A percentile compares a stretch with the other conserved stretches of the same genome.
phyloP scores from a whole-genome alignment of 2,113 vertebrate genomes.

The Pedionomus torquatus region DNA sequence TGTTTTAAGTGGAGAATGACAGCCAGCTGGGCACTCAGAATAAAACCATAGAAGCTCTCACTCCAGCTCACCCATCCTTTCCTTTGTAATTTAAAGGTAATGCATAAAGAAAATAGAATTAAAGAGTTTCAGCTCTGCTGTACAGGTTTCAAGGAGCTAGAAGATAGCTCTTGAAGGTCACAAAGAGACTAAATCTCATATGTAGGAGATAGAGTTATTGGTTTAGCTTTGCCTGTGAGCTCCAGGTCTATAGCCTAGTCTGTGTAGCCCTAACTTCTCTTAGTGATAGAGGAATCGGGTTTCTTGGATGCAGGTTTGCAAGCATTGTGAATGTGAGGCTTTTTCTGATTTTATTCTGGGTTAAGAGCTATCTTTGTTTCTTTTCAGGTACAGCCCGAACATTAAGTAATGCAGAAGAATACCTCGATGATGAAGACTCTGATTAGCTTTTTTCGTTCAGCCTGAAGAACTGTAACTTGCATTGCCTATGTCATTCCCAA shows the following conservation, averaged over 20 bases:
- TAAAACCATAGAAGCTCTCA: not conserved
- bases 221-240: not conserved
- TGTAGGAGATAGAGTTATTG: not conserved
- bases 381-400: conserved; percentile 81
- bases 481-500: conserved; percentile 65
- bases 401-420: conserved; percentile 93
- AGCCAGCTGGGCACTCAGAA: not conserved
- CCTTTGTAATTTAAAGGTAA: not conserved
- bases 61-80: not conserved
- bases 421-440: conserved; percentile 96
- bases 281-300: not conserved
- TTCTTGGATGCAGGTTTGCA: not conserved
- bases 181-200: accelerated
- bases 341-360: not conserved
- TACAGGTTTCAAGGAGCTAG: not conserved
- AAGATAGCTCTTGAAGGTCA: not conserved
- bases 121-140: not conserved
- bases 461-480: conserved; percentile 40
- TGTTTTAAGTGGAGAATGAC: not conserved
- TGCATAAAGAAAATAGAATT: not conserved
- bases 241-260: not conserved
- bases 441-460: conserved; percentile 79
- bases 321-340: not conserved
- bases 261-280: not conserved
- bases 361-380: not conserved